These are phyloP conservation scores for Hypomesus transpacificus DNA, from an alignment of 2,113 vertebrate species.

Conservation along the genomic window DNA sequence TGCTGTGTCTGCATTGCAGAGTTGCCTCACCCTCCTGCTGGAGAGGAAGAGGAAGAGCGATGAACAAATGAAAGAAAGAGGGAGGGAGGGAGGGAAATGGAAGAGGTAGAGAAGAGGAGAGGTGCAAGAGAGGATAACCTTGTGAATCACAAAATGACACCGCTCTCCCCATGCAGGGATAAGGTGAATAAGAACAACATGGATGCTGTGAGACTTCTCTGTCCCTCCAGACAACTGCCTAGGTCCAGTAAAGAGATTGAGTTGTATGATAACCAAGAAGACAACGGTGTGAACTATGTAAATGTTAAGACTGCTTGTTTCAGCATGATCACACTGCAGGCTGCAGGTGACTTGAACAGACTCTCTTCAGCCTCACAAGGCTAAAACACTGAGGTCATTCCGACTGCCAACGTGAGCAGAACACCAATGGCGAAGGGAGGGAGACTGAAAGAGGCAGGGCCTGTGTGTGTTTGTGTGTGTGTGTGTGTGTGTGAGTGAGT, in stretches of 20 bases:
- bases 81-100: constrained; percentile 7
- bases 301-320: background rate
- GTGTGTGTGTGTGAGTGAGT: background rate
- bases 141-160: background rate
- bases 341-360: background rate
- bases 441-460: background rate
- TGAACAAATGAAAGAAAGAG: constrained; percentile 21
- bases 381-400: constrained; percentile 20
- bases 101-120: constrained; percentile 24
- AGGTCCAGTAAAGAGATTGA: no score
- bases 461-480: background rate
- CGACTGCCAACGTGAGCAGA: constrained; percentile 25
- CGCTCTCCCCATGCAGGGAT: background rate
- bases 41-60: constrained; percentile 33
- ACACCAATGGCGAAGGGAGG: constrained; percentile 3
- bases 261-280: no score
- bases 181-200: background rate
- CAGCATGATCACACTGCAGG: no score
- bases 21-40: constrained; percentile 49
- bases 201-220: background rate
- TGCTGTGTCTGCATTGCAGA: constrained; percentile 74
- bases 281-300: no score
- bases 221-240: background rate
- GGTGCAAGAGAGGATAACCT: constrained; percentile 6
- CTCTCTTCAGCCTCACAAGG: background rate